Conservation (phyloP, 2,797 vertebrate species). For the Smutsia temminckii region DNA sequence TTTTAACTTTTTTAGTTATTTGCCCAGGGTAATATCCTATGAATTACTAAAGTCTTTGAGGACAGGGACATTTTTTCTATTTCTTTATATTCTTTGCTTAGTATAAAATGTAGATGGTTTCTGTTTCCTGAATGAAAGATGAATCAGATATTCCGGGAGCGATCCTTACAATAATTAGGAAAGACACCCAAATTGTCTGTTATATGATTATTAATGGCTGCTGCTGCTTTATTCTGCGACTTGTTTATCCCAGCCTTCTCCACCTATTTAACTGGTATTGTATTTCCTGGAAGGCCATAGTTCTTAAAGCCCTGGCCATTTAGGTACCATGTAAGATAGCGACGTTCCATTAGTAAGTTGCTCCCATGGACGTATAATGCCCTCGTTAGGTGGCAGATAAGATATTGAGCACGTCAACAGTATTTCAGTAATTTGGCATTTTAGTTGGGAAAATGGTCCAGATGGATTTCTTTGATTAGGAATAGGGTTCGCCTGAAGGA, state of each 20-base stretch:
- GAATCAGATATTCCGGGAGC: background rate
- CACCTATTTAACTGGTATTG: background rate
- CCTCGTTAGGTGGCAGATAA: background rate
- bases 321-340: background rate
- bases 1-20: background rate
- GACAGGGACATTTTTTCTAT: background rate
- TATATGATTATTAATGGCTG: background rate
- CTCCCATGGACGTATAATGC: background rate
- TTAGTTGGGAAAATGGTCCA: background rate
- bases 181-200: background rate
- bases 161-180: background rate
- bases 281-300: background rate
- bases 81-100: background rate
- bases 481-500: background rate
- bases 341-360: slow-evolving; percentile 39
- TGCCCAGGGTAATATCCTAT: background rate
- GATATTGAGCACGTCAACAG: background rate
- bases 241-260: background rate
- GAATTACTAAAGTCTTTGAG: background rate
- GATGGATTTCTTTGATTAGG: slow-evolving; percentile 35
- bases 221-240: background rate
- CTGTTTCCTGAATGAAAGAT: slow-evolving; percentile 37
- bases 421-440: slow-evolving; percentile 23
- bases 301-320: slow-evolving; percentile 22
- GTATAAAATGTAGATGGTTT: background rate